Base-by-base conservation (phyloP, 2,797 vertebrate species). In the Apogon hyalosoma region DNA sequence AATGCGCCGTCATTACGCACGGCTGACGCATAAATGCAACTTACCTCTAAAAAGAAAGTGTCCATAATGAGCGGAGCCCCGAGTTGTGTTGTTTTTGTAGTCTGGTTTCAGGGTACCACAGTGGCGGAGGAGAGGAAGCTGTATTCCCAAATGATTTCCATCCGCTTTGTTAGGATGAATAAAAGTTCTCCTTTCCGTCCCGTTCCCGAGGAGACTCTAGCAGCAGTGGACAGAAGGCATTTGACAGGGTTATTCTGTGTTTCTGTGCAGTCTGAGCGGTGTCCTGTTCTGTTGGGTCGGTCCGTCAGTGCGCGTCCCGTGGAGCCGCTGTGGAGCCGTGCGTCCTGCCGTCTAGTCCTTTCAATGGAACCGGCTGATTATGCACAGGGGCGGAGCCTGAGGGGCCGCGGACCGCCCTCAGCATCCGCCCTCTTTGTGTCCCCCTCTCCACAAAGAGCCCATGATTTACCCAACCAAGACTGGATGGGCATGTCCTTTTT, bases 331-430 rank as follows among this genome's bases (percentile, higher is more conserved):
- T 6, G 51, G 13, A 38, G 69, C 64, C 53, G 57, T 10, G 65
- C 73, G 54, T 49, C 57, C 63, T 75, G 75, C 77, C 54, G 77
- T 83, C 80, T 76, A 39, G 12, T 72, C 57, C 24, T 80, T 83
- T 90, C 85, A 90, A 80, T 82, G 84, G 49, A 80, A 5, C 90
- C 92, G 92, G 92, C 86, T 83, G 57, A 91, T 91, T 90, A 90
- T 89, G 84, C 87, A 47, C 15, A n/a, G 76, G 11, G 91, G 91
- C 63, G 89, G 88, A 43, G 89, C 75, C 58, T 73, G 46, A 19
- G 0, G 65, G 18, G 45, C 7, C 33, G 4, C 33, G 10, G 46
- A 1, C 71, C 73, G 28, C 63, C 74, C 61, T 42, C 54, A 19
- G 79, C 73, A 87, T 50, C 86, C 91, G 86, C 90, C 87, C 88